Base-by-base conservation (phyloP, 2,888 invertebrate genomes). In the Tiliacea aurago region DNA sequence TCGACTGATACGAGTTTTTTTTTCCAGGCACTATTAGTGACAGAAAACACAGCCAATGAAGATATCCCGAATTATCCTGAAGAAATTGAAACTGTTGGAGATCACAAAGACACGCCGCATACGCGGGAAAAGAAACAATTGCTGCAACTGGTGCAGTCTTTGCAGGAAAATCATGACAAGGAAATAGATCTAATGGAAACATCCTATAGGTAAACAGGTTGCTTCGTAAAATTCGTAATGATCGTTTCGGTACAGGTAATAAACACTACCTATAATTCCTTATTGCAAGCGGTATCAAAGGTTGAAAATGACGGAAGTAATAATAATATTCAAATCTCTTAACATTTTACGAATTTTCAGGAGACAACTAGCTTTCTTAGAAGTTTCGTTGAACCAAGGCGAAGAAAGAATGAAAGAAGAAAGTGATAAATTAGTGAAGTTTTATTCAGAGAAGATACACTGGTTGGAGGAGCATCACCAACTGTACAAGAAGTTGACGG, bases 111-210 rank as follows among this genome's bases (percentile, higher is more conserved):
- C 45, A 91, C 88, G 67, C 94, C 95, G 0, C 90, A 94, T 51
- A 72, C 78, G 9, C 95, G 91, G 73, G 95, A 92, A 85, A 94
- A 90, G 89, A 95, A 91, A 73, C 96, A 94, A 81, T 90, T 96
- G 45, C 76, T 96, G n/a, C 96, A 96, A 81, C 87, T 97, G 18
- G 94, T 97, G 2, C 93, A 94, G 53, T 95, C 96, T 1, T 88
- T 97, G 49, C 97, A 97, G 86, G 96, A 97, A 82, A 96, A 97
- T 81, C 97, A 97, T 73, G 95, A 97, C 58, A 97, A 97, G 82
- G 97, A 97, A 90, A 95, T 97, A 55, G 97, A 97, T 89, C 89
- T 97, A 53, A 95, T 97, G 95, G 97, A 97, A 89, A 97, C 97
- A 74, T 97, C 97, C 1, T 97, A 97, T 83, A 97, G 97, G 97